Evolutionary conservation across 2,888 invertebrate genomes (phyloP), one percentile per base, ranked within the genome.

Genomic region (Ligdia adustata): DNA sequence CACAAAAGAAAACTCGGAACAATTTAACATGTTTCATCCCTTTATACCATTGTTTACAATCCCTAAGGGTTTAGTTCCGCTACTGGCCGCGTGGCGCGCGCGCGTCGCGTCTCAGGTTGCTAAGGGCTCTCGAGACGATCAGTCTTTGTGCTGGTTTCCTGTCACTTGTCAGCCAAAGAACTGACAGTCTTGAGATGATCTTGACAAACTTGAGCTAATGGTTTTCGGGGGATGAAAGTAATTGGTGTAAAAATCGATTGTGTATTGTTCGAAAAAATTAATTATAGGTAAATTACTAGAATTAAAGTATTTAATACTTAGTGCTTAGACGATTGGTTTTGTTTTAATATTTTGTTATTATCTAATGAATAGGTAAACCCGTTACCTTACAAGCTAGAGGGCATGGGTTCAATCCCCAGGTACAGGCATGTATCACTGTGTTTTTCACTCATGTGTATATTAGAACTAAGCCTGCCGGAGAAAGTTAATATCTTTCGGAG

Each of bases 41-140:
- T 7, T 31, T 39, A 18, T 34, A 6, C 35, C 40, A 24, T 48
- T 55, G 48, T 52, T 33, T 11, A 24, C 18, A 26, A 31, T 18
- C 31, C 40, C 50, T 58, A 59, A 77, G 80, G 54, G 72, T 52
- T 55, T 69, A 72, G 79, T 79, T 79, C 80, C 80, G 76, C 68
- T 57, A 64, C 47, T 57, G 37, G 78, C 65, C 80, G 72, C 80
- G 79, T 78, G 80, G 74, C 79, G 70, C 74, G 75, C 81, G 76
- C 80, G 81, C 75, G 81, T 72, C 73, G 64, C 66, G 57, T 62
- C 72, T 71, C 69, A 50, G 44, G 53, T 60, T 59, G 22, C 53
- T 42, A 28, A 41, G 50, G 37, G 50, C 16, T 16, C 12, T 29
- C n/a, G 16, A 42, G 35, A 34, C 31, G 47, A 31, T 29, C 14